phyloP scores from a whole-genome alignment of 2,113 vertebrate species.

The Carlito syrichta region DNA sequence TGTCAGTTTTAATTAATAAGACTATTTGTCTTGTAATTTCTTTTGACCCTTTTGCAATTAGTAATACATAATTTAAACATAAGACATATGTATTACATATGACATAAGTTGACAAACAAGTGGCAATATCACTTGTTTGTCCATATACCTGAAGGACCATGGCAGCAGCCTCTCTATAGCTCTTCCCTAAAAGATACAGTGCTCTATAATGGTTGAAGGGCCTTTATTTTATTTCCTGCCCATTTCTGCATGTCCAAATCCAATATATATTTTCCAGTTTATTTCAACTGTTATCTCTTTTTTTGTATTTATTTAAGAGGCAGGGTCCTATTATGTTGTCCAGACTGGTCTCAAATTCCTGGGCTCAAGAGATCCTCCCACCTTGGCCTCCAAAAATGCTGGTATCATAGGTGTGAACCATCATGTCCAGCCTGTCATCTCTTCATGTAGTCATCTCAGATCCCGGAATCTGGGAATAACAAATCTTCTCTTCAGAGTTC shows the following conservation, averaged over 20 bases:
- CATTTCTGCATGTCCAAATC: neutral
- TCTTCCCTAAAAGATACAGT: neutral
- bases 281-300: neutral
- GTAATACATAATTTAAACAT: neutral
- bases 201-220: neutral
- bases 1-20: neutral
- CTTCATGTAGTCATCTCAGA: neutral
- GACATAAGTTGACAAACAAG: neutral
- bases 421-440: too few relatives aligned
- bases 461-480: neutral
- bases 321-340: too few relatives aligned
- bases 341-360: too few relatives aligned
- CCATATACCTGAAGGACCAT: neutral
- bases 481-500: neutral
- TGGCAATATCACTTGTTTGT: neutral
- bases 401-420: too few relatives aligned
- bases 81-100: neutral
- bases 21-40: neutral
- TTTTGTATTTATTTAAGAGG: too few relatives aligned
- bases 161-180: neutral
- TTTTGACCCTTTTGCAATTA: neutral
- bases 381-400: too few relatives aligned
- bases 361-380: too few relatives aligned
- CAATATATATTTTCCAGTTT: neutral
- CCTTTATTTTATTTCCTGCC: constrained; percentile 21